Evolutionary conservation across 2,888 invertebrate species (phyloP).

Genomic region (Caenorhabditis plicata): DNA sequence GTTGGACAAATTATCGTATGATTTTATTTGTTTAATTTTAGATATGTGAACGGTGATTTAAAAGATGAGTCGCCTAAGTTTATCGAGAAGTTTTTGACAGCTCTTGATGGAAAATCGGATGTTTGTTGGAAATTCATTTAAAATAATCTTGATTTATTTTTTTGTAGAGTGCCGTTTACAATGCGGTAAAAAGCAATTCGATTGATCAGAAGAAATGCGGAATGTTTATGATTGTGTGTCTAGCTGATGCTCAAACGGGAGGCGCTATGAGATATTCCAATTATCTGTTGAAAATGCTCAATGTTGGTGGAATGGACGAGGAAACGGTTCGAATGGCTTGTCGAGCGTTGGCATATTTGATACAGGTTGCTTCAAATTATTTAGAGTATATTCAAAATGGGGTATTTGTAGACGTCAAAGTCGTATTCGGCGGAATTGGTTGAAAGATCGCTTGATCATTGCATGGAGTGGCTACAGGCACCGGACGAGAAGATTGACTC

Average conservation of each 20-base stretch:
- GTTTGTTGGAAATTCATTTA: background rate
- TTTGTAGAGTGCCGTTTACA: slow-evolving; percentile 23
- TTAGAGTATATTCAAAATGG: background rate
- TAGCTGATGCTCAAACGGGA: slow-evolving; percentile 33
- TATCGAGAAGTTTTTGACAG: slow-evolving; percentile 35
- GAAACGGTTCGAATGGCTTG: slow-evolving; percentile 92
- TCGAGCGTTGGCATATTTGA: slow-evolving; percentile 88
- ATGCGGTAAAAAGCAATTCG: slow-evolving; percentile 15
- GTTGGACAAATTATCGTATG: no score
- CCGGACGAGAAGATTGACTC: slow-evolving; percentile 75
- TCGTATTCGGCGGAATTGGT: slow-evolving; percentile 93
- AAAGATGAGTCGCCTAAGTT: slow-evolving; percentile 32
- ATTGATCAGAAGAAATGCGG: slow-evolving; percentile 32
- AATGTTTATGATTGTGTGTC: slow-evolving; percentile 48
- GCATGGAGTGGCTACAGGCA: slow-evolving; percentile 91
- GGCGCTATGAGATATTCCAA: slow-evolving; percentile 38
- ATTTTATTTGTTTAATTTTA: slow-evolving; percentile 11
- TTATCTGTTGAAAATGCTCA: slow-evolving; percentile 37
- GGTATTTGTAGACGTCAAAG: slow-evolving; percentile 70
- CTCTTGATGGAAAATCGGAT: slow-evolving; percentile 31
- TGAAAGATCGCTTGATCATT: slow-evolving; percentile 93
- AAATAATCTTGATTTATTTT: background rate
- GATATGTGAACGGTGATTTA: slow-evolving; percentile 40
- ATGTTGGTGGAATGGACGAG: slow-evolving; percentile 36
- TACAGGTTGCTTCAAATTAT: slow-evolving; percentile 70